Evolutionary conservation across 1,140 invertebrate genomes (phyloP), one percentile per base, ranked within the genome.

Genomic region (Theocolax elegans): DNA sequence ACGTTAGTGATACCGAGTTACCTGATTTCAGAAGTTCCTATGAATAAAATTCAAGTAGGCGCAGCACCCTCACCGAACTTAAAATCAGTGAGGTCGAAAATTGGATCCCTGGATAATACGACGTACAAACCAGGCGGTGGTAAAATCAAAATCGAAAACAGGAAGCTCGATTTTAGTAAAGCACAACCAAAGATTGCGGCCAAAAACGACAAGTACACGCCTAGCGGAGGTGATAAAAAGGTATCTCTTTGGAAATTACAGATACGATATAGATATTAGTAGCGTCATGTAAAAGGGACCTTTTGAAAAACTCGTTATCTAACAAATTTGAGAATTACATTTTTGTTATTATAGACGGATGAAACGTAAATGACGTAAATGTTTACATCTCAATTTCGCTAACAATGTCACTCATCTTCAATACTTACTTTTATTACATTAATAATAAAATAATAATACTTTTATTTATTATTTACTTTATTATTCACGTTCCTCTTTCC

Each of bases 1-100:
- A 46, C 62, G 53, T 67, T 31, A 9, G 13, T 35, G 29, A 67
- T 56, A 51, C 2, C 3, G 19, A 19, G 12, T 69, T n/a, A n/a
- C n/a, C n/a, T 44, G 38, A 8, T 87, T 83, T 25, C 79, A 92
- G 90, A 93, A 89, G 83, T 97, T 73, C 94, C 95, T 62, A 96
- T 96, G 93, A 97, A 96, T 80, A 97, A 96, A 88, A 84, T 96
- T 75, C 93, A 96, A 89, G 95, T 97, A 9, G 95, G 95, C 51
- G 89, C 91, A 64, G 93, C 94, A 7, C 94, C 95, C 46, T 95
- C 95, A 23, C 95, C 96, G 23, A 97, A 97, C 82, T 83, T 97
- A 46, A 95, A 95, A 86, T 90, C 93, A 56, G 94, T 96, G 1
- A 92, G 92, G 83, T 97, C 96, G 15, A 98, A 97, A 88, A 95